phyloP scores from a whole-genome alignment of 2,797 vertebrate genomes.

The Paratrypauchen microcephalus region DNA sequence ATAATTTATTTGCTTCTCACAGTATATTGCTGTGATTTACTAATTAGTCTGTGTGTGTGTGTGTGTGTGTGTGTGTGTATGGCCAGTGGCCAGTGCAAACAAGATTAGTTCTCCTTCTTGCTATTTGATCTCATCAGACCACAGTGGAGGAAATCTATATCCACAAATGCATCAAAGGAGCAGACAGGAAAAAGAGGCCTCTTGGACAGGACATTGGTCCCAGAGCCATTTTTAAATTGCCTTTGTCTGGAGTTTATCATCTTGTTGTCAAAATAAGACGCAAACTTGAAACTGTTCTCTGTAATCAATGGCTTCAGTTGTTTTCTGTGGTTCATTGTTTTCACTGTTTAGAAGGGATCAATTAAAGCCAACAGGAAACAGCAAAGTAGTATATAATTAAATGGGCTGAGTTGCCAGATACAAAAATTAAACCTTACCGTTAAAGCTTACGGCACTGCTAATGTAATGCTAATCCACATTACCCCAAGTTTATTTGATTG shows the following conservation, averaged over 20 bases:
- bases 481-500: not conserved
- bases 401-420: constrained; percentile 43
- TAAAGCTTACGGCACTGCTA: constrained; percentile 22
- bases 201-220: constrained; percentile 20
- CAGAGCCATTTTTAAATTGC: constrained; percentile 31
- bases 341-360: constrained; percentile 63
- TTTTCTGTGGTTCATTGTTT: constrained; percentile 16
- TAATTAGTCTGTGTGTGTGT: constrained; percentile 23
- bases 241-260: constrained; percentile 19
- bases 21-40: constrained; percentile 17
- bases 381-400: constrained; percentile 62
- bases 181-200: constrained; percentile 21
- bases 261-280: constrained; percentile 17
- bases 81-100: constrained; percentile 33
- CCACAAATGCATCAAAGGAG: constrained; percentile 21
- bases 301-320: constrained; percentile 8
- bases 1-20: constrained; percentile 5
- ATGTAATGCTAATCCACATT: constrained; percentile 7
- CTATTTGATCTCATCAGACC: constrained; percentile 36
- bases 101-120: constrained; percentile 39
- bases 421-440: constrained; percentile 36
- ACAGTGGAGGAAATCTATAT: constrained; percentile 50
- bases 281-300: constrained; percentile 18
- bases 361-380: constrained; percentile 48
- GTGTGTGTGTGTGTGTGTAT: not conserved